Base-by-base conservation (phyloP, 2,888 invertebrate genomes). In the Sylvicola cinctus region DNA sequence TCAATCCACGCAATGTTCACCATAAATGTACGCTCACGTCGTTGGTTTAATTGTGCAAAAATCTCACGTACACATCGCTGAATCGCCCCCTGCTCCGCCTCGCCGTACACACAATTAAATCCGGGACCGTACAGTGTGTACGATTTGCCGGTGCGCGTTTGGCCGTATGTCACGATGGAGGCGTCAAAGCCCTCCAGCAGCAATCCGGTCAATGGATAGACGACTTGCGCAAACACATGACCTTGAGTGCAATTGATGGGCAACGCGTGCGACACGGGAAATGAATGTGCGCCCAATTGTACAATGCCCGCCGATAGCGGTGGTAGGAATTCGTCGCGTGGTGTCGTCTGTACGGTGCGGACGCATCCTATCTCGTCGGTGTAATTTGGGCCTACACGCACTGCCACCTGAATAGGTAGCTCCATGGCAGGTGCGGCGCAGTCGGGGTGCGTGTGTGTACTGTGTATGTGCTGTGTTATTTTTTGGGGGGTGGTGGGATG, bases 121-220 rank as follows among this genome's bases (percentile, higher is more conserved):
- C 74, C 75, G 44, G 74, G 70, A 1, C 78, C 79, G 55, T 74
- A 67, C 23, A 79, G 54, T 2, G 77, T 74, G 46, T 76, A 77
- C 3, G 72, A 74, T 56, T 79, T 79, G 12, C 79, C 79, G 33
- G 71, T 69, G 25, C 61, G 63, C 8, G 60, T 56, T 49, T 78
- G 74, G 0, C 76, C 76, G 46, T 73, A 68, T 16, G 72, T 66
- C 8, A 76, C 71, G 28, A 76, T 66, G 2, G 75, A 76, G n/a
- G 75, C 71, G 56, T 77, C 76, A 48, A 74, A 75, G 14, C 78
- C 78, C 54, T 76, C 75, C 32, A 76, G 51, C 42, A 76, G 68
- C 43, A 69, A 66, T 44, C 67, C 68, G 15, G 75, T 65, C 47
- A 76, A 61, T 3, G 74, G 74, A 46, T 68, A 64, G 45, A 74